Evolutionary conservation across 2,888 invertebrate genomes (phyloP), one percentile per base, ranked within the genome.

Genomic region (Nycteola revayana): DNA sequence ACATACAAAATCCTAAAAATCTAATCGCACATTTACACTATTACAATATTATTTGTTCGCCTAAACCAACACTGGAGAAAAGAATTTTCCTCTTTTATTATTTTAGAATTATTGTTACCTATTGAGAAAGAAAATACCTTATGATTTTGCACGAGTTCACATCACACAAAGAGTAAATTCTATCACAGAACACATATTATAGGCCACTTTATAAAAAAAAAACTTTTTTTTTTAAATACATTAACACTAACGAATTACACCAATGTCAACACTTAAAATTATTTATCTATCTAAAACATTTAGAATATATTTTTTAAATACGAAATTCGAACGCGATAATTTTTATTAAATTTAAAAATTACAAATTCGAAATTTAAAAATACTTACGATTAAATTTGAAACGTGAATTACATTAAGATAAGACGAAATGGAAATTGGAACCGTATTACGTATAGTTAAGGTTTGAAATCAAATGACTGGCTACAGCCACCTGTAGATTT

Each of bases 401-500:
- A 56, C 26, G 44, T 25, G 40, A 46, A 42, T 40, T 42, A 36
- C 28, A 58, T 29, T 49, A 40, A 25, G 25, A 39, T 37, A 33
- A 38, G 40, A 45, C 37, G 38, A 50, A 40, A 46, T 51, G 32
- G 45, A 47, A 60, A 48, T 53, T 35, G 36, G 45, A 52, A 53
- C 66, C 56, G 34, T 64, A 60, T 47, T 22, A 5, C 10, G 32
- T 10, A 36, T 27, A 7, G 0, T 22, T 34, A 49, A 42, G 58
- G 63, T 49, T 46, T 42, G 50, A 36, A 48, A 50, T 56, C 30
- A 40, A 43, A 10, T 36, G 38, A 27, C 25, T 11, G 27, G 30
- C 25, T 23, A 4, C 25, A 62, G 56, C 66, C 66, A 66, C 66
- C 66, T 66, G 66, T 66, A 59, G 66, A 56, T 56, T 58, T 60